These are phyloP conservation scores for Escarpia spicata DNA, from an alignment of 2,888 invertebrate genomes.

Conservation along the genomic window DNA sequence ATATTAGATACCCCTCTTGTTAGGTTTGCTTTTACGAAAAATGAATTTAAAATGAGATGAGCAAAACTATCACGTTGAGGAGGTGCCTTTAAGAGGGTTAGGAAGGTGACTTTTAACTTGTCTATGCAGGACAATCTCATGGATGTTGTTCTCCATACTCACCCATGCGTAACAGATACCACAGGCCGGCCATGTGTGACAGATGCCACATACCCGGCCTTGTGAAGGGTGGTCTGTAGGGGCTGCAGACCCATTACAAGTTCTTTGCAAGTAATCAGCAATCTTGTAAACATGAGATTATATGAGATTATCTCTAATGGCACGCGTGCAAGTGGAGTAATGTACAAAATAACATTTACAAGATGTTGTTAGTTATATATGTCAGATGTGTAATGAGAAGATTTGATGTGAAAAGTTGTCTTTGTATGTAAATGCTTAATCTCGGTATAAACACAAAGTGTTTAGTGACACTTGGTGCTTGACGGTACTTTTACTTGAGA, in stretches of 20 bases:
- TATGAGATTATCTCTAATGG: background rate
- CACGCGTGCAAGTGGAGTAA: background rate
- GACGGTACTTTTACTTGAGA: background rate
- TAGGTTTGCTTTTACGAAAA: no score
- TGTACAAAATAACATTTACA: background rate
- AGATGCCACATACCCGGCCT: no score
- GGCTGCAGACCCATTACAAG: background rate
- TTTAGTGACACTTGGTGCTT: background rate
- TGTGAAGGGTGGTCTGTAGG: background rate
- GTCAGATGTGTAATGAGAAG: background rate
- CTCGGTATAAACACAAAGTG: background rate
- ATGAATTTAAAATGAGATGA: no score
- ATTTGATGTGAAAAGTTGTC: background rate
- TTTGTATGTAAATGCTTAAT: background rate
- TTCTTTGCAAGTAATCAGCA: background rate
- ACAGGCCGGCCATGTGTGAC: background rate
- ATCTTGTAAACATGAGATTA: background rate
- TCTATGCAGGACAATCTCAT: no score
- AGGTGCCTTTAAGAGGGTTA: no score
- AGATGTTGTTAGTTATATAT: background rate
- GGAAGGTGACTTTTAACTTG: no score
- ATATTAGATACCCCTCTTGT: no score
- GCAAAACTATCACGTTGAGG: no score
- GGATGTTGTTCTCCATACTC: no score
- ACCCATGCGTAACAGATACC: no score